Evolutionary conservation across 2,797 vertebrate species (phyloP).

Genomic region (Ctenosaura bakeri): DNA sequence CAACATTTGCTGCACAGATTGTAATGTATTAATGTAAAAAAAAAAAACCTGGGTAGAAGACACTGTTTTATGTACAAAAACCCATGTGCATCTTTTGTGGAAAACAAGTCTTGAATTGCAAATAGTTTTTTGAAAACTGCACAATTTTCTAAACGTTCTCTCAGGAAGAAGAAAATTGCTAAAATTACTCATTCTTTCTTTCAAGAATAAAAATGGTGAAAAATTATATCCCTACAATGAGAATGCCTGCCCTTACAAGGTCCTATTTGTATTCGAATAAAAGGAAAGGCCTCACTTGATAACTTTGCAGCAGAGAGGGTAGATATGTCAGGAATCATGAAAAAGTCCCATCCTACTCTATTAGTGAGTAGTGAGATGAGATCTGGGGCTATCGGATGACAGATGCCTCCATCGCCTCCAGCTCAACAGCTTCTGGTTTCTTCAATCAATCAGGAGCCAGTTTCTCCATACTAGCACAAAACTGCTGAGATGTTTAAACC

Average conservation of each 20-base stretch:
- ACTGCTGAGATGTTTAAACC: conserved; percentile 4
- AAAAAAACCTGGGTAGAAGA: too few relatives aligned
- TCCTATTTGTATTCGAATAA: neutral
- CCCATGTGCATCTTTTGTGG: too few relatives aligned
- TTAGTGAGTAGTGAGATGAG: neutral
- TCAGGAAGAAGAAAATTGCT: too few relatives aligned
- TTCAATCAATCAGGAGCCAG: neutral
- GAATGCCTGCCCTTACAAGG: neutral
- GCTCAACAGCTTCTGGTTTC: neutral
- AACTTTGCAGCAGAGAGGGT: neutral
- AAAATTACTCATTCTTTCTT: too few relatives aligned
- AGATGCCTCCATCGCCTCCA: neutral
- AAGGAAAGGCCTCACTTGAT: neutral
- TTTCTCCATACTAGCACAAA: neutral
- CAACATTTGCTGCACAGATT: too few relatives aligned
- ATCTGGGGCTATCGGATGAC: neutral
- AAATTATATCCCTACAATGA: too few relatives aligned
- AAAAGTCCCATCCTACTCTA: neutral
- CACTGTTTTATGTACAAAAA: too few relatives aligned
- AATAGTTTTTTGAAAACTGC: too few relatives aligned
- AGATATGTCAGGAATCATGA: neutral
- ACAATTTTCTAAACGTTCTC: too few relatives aligned
- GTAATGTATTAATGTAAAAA: too few relatives aligned
- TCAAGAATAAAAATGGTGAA: too few relatives aligned
- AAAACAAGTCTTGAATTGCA: too few relatives aligned